Base-by-base conservation (phyloP, 2,888 invertebrate genomes). In the Rhyacophila evoluta region DNA sequence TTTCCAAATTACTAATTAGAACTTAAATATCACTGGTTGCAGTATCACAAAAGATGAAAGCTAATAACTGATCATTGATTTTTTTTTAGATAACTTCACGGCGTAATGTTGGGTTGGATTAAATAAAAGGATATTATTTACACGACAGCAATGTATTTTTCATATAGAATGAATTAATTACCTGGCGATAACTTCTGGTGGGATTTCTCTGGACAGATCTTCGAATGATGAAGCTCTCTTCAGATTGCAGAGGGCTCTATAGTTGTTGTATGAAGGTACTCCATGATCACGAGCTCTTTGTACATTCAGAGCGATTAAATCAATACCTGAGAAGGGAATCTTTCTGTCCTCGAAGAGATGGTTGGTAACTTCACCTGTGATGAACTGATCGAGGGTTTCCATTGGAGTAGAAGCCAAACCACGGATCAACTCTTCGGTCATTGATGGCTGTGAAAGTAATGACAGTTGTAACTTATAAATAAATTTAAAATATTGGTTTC, bases 281-380 rank as follows among this genome's bases (percentile, higher is more conserved):
- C 97, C 97, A 83, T 97, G 97, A 86, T 97, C 97, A 84, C 97
- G 92, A 0, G 92, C 95, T 88, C 97, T 91, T 85, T 97, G 97
- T 74, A 98, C 91, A 85, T 98, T 98, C 19, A 98, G 89, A 0
- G 98, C 95, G n/a, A 97, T 93, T 74, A 98, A 89, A 88, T 98
- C 98, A 79, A 98, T 90, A 6, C 98, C 98, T 0, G 97, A 97
- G 87, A 97, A 97, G 0, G 97, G 97, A 82, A 95, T 94, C 82
- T 93, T 93, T 12, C 94, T 91, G 85, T 97, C 95, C 86, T 98
- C 98, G 86, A 98, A 98, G 76, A 98, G 89, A 87, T 98, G 98
- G 87, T 98, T 97, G 6, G 97, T 97, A 0, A 97, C 96, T 89
- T 97, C 97, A 0, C 96, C 96, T 0, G 97, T 97, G 83, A 97